Evolutionary conservation across 2,113 vertebrate genomes (phyloP).

Genomic region (Stegostoma tigrinum): DNA sequence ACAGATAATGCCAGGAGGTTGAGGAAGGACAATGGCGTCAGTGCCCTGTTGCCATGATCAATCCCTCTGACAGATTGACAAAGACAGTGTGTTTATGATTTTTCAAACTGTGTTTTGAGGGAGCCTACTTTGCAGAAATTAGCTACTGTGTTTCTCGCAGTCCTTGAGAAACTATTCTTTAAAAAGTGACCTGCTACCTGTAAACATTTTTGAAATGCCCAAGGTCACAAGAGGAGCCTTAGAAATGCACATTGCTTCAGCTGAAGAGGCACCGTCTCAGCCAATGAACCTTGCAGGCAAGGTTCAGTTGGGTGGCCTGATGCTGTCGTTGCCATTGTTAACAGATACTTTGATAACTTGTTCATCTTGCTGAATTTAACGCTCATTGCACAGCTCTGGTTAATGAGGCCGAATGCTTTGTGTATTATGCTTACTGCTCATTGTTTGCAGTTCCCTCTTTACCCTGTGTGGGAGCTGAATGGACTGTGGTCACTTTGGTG

Average conservation of each 20-base stretch:
- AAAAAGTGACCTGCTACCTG: neutral
- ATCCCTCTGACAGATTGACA: neutral
- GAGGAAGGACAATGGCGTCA: neutral
- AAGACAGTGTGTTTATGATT: neutral
- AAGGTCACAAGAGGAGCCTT: neutral
- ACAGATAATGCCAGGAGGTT: neutral
- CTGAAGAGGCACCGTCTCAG: neutral
- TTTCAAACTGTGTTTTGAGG: neutral
- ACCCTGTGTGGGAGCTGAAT: neutral
- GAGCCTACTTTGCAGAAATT: neutral
- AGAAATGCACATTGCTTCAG: neutral
- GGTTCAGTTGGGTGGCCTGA: neutral
- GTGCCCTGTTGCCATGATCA: neutral
- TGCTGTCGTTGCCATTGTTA: neutral
- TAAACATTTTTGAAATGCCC: neutral
- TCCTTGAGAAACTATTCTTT: neutral
- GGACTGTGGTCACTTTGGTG: neutral
- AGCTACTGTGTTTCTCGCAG: neutral
- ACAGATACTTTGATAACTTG: neutral
- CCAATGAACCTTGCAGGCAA: neutral
- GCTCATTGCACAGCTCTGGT: neutral
- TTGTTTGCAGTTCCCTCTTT: neutral
- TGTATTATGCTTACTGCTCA: neutral
- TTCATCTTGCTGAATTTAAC: no score
- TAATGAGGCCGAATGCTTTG: neutral